These are phyloP conservation scores for Loris lydekkerianus DNA, from an alignment of 2,797 vertebrate genomes.

Conservation along the genomic window DNA sequence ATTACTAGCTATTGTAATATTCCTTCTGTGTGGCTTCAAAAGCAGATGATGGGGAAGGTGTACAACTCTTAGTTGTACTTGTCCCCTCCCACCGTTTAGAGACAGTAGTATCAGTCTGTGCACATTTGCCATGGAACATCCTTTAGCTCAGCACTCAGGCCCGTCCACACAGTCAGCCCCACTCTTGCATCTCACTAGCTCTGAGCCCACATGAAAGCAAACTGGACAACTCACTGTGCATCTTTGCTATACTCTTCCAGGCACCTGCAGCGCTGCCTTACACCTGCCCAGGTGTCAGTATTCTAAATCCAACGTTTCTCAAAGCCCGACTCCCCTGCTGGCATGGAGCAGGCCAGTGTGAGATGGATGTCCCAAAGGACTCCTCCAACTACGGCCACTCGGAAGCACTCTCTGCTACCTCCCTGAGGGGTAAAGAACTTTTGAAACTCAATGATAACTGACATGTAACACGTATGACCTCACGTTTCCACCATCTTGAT, in stretches of 20 bases:
- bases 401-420: neutral
- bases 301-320: neutral
- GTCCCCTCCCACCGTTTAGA: neutral
- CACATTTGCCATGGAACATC: no score
- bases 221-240: accelerated
- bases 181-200: neutral
- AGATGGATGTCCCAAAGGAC: neutral
- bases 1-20: neutral
- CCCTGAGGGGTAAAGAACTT: neutral
- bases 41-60: neutral
- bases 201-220: neutral
- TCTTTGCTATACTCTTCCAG: neutral
- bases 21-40: neutral
- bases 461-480: neutral
- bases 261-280: neutral
- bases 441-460: neutral
- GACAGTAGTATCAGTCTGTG: neutral
- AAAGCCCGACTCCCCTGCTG: neutral
- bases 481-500: neutral
- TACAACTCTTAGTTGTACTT: neutral
- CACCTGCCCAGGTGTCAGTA: neutral
- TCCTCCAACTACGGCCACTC: accelerated
- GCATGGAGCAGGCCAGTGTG: accelerated
- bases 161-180: neutral
- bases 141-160: neutral